Conservation (phyloP, 2,888 invertebrate species). For the Imbricaverruca yamaguchii region DNA sequence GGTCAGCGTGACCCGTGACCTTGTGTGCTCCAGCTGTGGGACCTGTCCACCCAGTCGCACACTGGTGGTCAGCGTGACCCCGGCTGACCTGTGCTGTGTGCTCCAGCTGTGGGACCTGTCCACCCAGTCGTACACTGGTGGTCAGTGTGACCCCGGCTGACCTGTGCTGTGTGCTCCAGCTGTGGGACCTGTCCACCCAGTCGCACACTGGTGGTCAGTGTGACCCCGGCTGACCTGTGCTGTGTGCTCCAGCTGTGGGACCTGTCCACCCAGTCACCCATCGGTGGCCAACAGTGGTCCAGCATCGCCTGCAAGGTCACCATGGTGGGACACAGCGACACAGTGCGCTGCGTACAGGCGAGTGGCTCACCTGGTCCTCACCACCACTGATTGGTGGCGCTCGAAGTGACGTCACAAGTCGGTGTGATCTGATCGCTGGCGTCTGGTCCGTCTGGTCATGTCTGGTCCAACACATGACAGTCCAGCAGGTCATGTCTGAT, state of each 20-base stretch:
- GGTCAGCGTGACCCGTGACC: not conserved
- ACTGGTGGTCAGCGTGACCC: too few species aligned
- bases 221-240: too few species aligned
- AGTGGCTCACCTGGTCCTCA: not conserved
- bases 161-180: not conserved
- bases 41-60: too few species aligned
- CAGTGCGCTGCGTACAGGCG: slow-evolving; percentile 48
- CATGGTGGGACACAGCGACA: slow-evolving; percentile 47
- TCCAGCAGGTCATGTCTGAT: too few species aligned
- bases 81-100: too few species aligned
- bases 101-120: not conserved
- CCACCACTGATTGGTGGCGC: too few species aligned
- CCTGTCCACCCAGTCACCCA: not conserved
- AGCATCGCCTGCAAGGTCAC: slow-evolving; percentile 49
- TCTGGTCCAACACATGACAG: too few species aligned
- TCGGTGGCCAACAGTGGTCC: slow-evolving; percentile 39
- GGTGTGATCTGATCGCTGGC: too few species aligned
- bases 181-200: slow-evolving; percentile 12
- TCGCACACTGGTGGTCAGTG: not conserved
- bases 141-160: not conserved
- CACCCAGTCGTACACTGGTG: not conserved
- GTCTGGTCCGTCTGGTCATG: too few species aligned
- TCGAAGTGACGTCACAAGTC: too few species aligned
- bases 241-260: not conserved
- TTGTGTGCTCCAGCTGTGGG: too few species aligned